Base-by-base conservation (phyloP, 2,888 invertebrate genomes). In the Metacarcinus magister region DNA sequence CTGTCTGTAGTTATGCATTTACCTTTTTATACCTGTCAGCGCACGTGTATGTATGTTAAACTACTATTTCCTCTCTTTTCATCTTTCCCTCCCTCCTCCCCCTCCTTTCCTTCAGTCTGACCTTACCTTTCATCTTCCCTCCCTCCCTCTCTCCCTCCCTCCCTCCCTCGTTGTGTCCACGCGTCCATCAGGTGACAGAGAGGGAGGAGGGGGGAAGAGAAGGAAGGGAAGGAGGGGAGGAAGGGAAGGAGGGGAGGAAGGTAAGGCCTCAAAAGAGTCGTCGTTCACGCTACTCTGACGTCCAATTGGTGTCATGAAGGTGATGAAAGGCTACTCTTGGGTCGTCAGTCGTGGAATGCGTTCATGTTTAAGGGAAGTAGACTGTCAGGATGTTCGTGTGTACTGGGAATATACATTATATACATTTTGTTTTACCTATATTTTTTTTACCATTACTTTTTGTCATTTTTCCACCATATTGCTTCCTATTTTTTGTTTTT, bases 251-350 rank as follows among this genome's bases (percentile, higher is more conserved):
- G 67, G 67, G 67, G 67, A n/a, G 67, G 5, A n/a, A n/a, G 5
- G 19, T 19, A 5, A 67, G 67, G 16, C 67, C 19, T n/a, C 16
- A 23, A 67, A 67, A 90, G 90, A 90, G 67, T 67, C 67, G n/a
- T n/a, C 19, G 67, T 67, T 67, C 67, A n/a, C 67, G 67, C 67
- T 67, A 67, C n/a, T 67, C 67, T 67, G 67, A 67, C 67, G 10
- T 10, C 60, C 23, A 67, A 67, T 67, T 67, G 67, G 23, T 67
- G 67, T 67, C 67, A 67, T 67, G 67, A 67, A 19, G 67, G 67
- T 67, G 67, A 67, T 67, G 67, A n/a, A 67, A 67, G 67, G 67
- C 67, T n/a, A n/a, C 16, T 67, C 67, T n/a, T 67, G 67, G 67
- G 16, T 67, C n/a, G 67, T 23, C 67, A 5, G 16, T n/a, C 67